A percentile compares a stretch with the other conserved stretches of the same genome.
Conservation (phyloP, 1,140 invertebrate species). For the Pteromalus puparum region DNA sequence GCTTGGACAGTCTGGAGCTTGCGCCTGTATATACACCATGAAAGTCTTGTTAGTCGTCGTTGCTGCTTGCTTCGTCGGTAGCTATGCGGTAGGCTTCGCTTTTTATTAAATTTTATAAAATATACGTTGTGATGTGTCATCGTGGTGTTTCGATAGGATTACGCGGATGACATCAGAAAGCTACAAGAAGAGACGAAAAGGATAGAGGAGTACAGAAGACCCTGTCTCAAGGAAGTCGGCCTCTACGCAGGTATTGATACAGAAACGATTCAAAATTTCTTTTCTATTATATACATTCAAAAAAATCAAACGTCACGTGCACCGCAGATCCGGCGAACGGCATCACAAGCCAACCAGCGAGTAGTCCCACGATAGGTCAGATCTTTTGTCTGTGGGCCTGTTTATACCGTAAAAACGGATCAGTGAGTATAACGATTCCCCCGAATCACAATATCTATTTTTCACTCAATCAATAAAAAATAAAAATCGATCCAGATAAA, state of each 20-base stretch:
- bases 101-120: not conserved
- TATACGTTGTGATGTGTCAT: not conserved
- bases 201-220: constrained; percentile 24
- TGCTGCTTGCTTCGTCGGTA: not conserved
- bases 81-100: not conserved
- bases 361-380: not conserved
- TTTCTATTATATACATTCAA: not conserved
- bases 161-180: not conserved
- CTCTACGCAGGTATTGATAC: constrained; percentile 7
- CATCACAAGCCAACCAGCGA: not conserved
- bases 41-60: not conserved
- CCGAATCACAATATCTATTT: too few species aligned
- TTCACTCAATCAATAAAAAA: not conserved
- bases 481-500: not conserved
- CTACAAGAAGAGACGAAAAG: constrained; percentile 20
- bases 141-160: not conserved
- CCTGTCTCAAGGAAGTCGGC: constrained; percentile 14
- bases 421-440: not conserved
- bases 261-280: not conserved
- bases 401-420: not conserved
- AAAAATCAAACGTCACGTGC: not conserved
- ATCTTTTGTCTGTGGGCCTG: constrained; percentile 13
- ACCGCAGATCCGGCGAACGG: not conserved
- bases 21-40: not conserved
- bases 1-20: not conserved